These are phyloP conservation scores for Telenomus remus DNA, from an alignment of 1,140 invertebrate genomes.

Conservation along the genomic window DNA sequence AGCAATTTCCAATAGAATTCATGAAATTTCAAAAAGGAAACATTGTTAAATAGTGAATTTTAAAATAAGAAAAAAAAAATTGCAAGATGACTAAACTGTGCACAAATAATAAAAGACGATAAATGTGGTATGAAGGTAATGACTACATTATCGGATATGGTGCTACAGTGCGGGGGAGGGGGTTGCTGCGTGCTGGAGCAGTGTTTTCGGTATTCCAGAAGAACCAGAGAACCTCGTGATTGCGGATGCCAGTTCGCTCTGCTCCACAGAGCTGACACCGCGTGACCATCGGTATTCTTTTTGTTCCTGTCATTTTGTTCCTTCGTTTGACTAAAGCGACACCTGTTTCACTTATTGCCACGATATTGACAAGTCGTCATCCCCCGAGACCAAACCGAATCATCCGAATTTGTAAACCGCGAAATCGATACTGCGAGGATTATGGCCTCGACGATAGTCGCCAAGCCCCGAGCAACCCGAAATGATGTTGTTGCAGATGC, in stretches of 20 bases:
- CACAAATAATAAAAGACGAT: neutral
- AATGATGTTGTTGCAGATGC: too few species aligned
- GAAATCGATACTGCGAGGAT: too few species aligned
- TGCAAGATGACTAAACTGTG: too few species aligned
- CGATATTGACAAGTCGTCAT: conserved; percentile 45
- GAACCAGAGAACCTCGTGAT: conserved; percentile 83
- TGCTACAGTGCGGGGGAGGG: conserved; percentile 77
- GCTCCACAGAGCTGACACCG: conserved; percentile 86
- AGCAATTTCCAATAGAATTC: too few species aligned
- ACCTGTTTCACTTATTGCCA: conserved; percentile 38
- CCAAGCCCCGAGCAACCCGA: too few species aligned
- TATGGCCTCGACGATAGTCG: too few species aligned
- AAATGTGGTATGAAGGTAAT: conserved; percentile 65
- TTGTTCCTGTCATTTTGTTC: conserved; percentile 48
- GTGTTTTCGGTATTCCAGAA: conserved; percentile 88
- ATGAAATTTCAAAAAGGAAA: too few species aligned
- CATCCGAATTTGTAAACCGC: too few species aligned
- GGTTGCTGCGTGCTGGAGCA: conserved; percentile 88
- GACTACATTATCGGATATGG: conserved; percentile 74
- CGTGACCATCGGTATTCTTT: conserved; percentile 74
- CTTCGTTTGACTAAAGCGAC: conserved; percentile 40
- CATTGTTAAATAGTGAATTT: too few species aligned
- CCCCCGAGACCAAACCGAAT: neutral
- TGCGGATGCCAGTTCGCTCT: conserved; percentile 91
- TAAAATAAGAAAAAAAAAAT: too few species aligned